Conservation (phyloP, 2,888 invertebrate species). For the Eledone cirrhosa region DNA sequence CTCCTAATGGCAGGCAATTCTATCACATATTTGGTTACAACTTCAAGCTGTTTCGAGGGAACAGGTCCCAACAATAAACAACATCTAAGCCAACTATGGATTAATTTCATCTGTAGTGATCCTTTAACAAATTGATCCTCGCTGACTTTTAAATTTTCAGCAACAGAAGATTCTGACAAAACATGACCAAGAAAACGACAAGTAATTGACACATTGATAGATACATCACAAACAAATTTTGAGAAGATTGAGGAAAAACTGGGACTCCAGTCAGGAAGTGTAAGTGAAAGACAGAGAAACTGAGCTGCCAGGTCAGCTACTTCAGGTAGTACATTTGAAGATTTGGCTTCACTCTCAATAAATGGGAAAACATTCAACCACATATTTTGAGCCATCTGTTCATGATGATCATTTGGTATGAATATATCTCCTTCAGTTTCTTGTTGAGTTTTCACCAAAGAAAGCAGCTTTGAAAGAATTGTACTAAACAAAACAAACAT, state of each 20-base stretch:
- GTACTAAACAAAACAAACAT: constrained; percentile 1
- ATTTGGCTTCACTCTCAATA: constrained; percentile 46
- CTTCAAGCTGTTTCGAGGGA: background rate
- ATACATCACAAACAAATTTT: background rate
- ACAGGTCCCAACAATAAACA: constrained; percentile 13
- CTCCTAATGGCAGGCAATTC: background rate
- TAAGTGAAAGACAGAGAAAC: constrained; percentile 43
- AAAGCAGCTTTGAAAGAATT: background rate
- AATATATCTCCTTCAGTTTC: background rate
- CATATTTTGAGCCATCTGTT: constrained; percentile 37
- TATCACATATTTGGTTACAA: background rate
- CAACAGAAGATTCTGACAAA: constrained; percentile 34
- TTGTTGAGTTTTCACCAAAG: background rate
- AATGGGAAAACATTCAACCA: constrained; percentile 51
- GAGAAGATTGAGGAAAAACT: background rate
- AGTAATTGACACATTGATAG: constrained; percentile 41
- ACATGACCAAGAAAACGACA: constrained; percentile 56
- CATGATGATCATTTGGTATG: constrained; percentile 21
- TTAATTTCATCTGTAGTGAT: constrained; percentile 7
- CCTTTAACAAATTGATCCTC: background rate
- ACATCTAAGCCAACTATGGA: constrained; percentile 17
- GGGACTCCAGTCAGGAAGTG: constrained; percentile 7
- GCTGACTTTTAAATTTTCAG: background rate
- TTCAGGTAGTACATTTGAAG: constrained; percentile 50
- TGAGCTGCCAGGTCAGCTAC: constrained; percentile 57